Evolutionary conservation across 1,140 invertebrate genomes (phyloP).

Genomic region (Habropoda laboriosa): DNA sequence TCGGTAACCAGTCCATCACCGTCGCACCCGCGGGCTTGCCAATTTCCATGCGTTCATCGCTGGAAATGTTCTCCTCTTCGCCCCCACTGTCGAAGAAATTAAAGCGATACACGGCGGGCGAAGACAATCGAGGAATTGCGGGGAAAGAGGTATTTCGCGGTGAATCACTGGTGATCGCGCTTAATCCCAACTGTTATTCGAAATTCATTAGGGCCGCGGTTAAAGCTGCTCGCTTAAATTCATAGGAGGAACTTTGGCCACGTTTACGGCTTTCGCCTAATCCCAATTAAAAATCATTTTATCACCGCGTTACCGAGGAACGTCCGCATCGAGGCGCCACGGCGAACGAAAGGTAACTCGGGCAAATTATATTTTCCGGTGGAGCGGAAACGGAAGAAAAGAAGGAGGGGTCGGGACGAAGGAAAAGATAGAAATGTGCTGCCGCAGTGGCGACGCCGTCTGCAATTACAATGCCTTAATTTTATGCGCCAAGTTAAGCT

Average conservation of each 20-base stretch:
- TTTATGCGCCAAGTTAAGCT: conserved; percentile 81
- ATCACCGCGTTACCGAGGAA: conserved; percentile 5
- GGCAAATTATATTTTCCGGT: conserved; percentile 73
- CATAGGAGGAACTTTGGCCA: background rate
- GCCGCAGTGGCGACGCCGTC: conserved; percentile 69
- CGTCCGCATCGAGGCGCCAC: too few species aligned
- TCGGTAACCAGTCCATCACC: conserved; percentile 5
- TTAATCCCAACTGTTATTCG: conserved; percentile 16
- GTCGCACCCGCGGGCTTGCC: background rate
- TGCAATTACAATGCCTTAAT: conserved; percentile 80
- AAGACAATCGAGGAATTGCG: background rate
- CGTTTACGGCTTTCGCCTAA: conserved; percentile 10
- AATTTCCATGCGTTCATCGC: conserved; percentile 3
- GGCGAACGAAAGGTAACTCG: conserved; percentile 65
- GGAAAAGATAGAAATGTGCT: conserved; percentile 57
- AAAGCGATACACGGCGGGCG: too few species aligned
- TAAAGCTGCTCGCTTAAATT: conserved; percentile 9
- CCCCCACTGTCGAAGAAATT: too few species aligned
- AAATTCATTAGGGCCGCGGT: conserved; percentile 17
- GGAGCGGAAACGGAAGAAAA: background rate
- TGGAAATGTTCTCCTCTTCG: background rate
- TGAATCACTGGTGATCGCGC: background rate
- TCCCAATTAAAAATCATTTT: conserved; percentile 56
- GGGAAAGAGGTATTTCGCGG: background rate
- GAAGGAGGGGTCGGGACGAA: too few species aligned